Evolutionary conservation across 1,140 invertebrate species (phyloP), one percentile per base, ranked within the genome.

Genomic region (Phortica variegata): DNA sequence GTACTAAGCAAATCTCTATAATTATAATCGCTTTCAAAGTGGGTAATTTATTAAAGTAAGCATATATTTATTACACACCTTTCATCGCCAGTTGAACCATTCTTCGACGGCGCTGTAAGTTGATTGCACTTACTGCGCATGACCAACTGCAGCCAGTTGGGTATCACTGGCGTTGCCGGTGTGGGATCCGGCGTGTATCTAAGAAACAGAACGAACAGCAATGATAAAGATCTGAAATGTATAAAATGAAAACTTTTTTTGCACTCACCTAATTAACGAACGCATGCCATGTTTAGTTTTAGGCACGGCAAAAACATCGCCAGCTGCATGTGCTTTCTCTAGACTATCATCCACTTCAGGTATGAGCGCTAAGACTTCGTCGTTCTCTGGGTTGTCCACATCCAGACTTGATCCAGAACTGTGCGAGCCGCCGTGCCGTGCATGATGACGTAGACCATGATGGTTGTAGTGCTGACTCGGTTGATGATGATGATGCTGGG

Each of bases 101-200:
- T n/a, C n/a, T n/a, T n/a, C n/a, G n/a, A 37, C 36, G 37, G 20
- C 20, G 29, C 39, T 38, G 46, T 18, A 38, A 2, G 56, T 31
- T 61, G 55, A 60, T 60, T 75, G 49, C 68, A 65, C 61, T 75
- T 75, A 47, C 66, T 75, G 36, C 65, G 68, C 66, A 75, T 71
- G 9, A 77, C 73, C 53, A 76, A 53, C 43, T 77, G 75, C 54
- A 77, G 47, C 75, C 75, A 77, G 46, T 75, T 75, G 38, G 73
- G 74, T 15, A 72, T 39, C 6, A 43, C 39, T 2, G 51, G 44
- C 16, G 44, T 55, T 9, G 61, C 53, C n/a, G 72, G 54, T 9
- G 61, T 58, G 15, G 61, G 56, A 54, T 75, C 73, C 16, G 73
- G 73, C 9, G 73, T 75, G 26, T 56, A 75, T 57, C 73, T 75